Percentiles rank a stretch among this genome's conserved stretches.
Evolutionary conservation across 1,140 invertebrate genomes (phyloP).

Genomic region (Lucilia cuprina): DNA sequence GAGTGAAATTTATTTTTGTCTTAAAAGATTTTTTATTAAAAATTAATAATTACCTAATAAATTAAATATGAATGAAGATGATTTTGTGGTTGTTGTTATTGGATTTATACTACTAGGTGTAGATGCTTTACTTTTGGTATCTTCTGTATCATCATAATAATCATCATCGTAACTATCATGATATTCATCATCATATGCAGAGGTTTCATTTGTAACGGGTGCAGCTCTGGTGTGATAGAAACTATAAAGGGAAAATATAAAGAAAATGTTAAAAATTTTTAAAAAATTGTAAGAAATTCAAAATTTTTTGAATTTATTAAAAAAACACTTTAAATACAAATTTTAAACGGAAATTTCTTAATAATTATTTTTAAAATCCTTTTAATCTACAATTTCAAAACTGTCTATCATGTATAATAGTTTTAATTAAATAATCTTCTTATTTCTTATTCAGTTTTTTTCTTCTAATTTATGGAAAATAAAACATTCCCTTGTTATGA

Average conservation of each 20-base stretch:
- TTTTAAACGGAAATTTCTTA: not conserved
- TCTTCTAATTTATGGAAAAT: too few relatives aligned
- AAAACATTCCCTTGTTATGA: too few relatives aligned
- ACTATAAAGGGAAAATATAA: constrained; percentile 41
- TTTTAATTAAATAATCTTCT: too few relatives aligned
- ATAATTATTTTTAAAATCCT: not conserved
- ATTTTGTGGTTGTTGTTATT: constrained; percentile 44
- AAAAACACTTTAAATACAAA: too few relatives aligned
- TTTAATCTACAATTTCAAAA: too few relatives aligned
- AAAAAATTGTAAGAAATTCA: too few relatives aligned
- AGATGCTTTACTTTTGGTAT: constrained; percentile 41
- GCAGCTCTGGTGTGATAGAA: constrained; percentile 50
- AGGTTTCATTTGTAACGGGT: constrained; percentile 43
- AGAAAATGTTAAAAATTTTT: not conserved
- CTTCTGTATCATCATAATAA: constrained; percentile 41
- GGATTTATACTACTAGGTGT: constrained; percentile 43
- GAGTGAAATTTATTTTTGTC: not conserved
- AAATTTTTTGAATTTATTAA: too few relatives aligned
- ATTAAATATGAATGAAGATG: constrained; percentile 2
- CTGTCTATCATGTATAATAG: too few relatives aligned
- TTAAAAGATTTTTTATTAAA: too few relatives aligned
- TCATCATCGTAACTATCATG: constrained; percentile 47
- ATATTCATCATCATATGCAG: constrained; percentile 40
- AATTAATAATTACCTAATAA: not conserved
- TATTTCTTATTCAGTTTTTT: too few relatives aligned